These are phyloP conservation scores for Drosophila recens DNA, from an alignment of 2,888 invertebrate genomes.

Conservation along the genomic window DNA sequence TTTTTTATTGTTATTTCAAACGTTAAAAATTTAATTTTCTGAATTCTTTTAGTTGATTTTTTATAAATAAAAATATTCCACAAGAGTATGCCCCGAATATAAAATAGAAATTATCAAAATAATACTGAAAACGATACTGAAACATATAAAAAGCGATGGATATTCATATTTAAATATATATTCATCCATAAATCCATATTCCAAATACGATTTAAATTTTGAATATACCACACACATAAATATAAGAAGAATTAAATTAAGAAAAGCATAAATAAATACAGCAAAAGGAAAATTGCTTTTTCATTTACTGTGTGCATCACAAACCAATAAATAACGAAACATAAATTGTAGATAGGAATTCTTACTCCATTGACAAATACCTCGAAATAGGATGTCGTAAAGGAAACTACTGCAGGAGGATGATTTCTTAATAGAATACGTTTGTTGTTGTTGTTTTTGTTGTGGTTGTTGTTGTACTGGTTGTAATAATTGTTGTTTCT, in stretches of 20 bases:
- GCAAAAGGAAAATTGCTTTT: slow-evolving; percentile 8
- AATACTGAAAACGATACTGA: too few relatives aligned
- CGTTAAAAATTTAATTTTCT: not conserved
- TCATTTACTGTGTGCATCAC: slow-evolving; percentile 27
- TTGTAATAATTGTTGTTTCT: slow-evolving; percentile 61
- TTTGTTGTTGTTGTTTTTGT: slow-evolving; percentile 62
- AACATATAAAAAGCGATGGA: not conserved
- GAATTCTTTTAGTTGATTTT: not conserved
- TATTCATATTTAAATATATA: not conserved
- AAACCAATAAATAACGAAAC: slow-evolving; percentile 51
- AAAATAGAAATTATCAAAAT: not conserved
- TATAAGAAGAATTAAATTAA: slow-evolving; percentile 1
- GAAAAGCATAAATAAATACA: slow-evolving; percentile 25
- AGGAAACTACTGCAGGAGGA: slow-evolving; percentile 86
- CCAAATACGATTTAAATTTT: not conserved
- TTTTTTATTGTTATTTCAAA: too few relatives aligned
- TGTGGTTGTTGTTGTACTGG: slow-evolving; percentile 44
- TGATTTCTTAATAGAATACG: slow-evolving; percentile 85
- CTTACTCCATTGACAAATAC: slow-evolving; percentile 85
- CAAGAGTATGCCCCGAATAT: not conserved
- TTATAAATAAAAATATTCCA: not conserved
- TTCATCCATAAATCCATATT: not conserved
- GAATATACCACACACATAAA: slow-evolving; percentile 7
- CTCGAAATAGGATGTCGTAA: slow-evolving; percentile 86
- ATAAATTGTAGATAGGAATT: slow-evolving; percentile 69